phyloP scores from a whole-genome alignment of 2,113 vertebrate genomes.

The Crotalus horridus region DNA sequence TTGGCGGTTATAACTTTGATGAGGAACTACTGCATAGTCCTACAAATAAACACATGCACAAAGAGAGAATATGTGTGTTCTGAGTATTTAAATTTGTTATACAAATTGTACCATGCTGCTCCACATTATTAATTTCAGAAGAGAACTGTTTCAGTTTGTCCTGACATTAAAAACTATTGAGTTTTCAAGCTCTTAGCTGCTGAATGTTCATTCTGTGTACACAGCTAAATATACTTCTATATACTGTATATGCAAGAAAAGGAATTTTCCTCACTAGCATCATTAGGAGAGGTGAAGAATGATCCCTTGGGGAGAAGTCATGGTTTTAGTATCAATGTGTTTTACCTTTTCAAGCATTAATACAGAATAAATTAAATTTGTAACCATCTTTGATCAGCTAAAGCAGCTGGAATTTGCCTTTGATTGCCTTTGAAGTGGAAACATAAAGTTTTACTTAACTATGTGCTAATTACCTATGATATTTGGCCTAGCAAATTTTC shows the following conservation, averaged over 20 bases:
- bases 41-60: background rate
- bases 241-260: slow-evolving; percentile 22
- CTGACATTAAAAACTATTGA: slow-evolving; percentile 26
- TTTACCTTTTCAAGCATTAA: slow-evolving; percentile 25
- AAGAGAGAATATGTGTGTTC: background rate
- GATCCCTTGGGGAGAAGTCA: background rate
- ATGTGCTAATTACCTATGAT: background rate
- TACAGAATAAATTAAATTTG: slow-evolving; percentile 6
- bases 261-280: slow-evolving; percentile 31
- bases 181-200: slow-evolving; percentile 11
- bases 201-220: slow-evolving; percentile 47
- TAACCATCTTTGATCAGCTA: background rate
- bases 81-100: background rate
- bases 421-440: background rate
- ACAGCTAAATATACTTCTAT: slow-evolving; percentile 51
- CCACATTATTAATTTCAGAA: slow-evolving; percentile 31
- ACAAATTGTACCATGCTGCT: background rate
- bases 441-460: background rate
- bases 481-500: background rate
- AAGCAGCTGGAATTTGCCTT: slow-evolving; percentile 15
- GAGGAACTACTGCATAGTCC: background rate
- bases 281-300: slow-evolving; percentile 39
- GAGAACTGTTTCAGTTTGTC: slow-evolving; percentile 28
- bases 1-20: too few species aligned
- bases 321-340: slow-evolving; percentile 20